Conservation (phyloP, 2,113 vertebrate genomes). For the Paedocypris sp. region DNA sequence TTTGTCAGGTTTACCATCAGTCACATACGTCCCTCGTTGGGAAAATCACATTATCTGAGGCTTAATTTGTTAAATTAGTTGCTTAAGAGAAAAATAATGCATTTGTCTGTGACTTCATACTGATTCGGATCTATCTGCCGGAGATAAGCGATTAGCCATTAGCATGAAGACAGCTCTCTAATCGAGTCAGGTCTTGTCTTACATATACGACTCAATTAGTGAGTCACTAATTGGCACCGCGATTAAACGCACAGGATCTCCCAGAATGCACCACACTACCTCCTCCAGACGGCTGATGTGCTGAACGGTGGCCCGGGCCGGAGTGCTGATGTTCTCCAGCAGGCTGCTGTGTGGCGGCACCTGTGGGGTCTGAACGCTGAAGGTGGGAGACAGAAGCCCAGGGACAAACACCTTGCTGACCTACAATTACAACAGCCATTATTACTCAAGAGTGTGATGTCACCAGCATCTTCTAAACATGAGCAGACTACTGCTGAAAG, state of each 20-base stretch:
- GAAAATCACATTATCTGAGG: not conserved
- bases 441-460: too few species aligned
- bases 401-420: conserved; percentile 92
- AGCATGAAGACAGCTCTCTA: not conserved
- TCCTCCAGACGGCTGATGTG: conserved; percentile 78
- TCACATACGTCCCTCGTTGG: not conserved
- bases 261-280: conserved; percentile 47
- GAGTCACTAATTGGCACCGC: not conserved
- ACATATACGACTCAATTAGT: not conserved
- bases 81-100: conserved; percentile 3
- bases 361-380: conserved; percentile 68
- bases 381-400: conserved; percentile 71
- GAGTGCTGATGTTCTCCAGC: conserved; percentile 72
- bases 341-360: conserved; percentile 68
- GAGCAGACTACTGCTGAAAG: too few species aligned
- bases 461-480: too few species aligned
- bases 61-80: not conserved
- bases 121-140: not conserved
- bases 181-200: not conserved
- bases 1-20: not conserved
- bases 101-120: not conserved
- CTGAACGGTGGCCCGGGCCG: conserved; percentile 69
- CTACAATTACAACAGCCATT: conserved; percentile 45
- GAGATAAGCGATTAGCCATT: not conserved
- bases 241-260: not conserved